phyloP scores from a whole-genome alignment of 2,113 vertebrate species.

The Ctenodactylus gundi region DNA sequence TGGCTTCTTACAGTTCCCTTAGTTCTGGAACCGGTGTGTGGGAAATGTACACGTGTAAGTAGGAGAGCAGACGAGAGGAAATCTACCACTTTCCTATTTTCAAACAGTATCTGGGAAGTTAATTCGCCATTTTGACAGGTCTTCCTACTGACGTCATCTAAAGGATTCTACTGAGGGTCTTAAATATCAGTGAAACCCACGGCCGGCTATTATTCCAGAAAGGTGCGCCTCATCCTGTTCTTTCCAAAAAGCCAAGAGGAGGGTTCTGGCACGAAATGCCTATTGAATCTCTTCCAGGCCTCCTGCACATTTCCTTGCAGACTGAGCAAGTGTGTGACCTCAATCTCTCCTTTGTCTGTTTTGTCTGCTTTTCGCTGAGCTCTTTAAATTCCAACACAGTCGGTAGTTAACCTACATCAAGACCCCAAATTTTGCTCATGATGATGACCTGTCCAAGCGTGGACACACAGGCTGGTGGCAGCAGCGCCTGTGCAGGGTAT shows the following conservation, averaged over 20 bases:
- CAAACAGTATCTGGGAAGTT: fast-evolving
- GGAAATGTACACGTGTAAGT: neutral
- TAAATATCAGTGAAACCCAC: neutral
- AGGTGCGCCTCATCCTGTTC: neutral
- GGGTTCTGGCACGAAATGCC: slow-evolving; percentile 42
- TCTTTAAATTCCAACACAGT: slow-evolving; percentile 73
- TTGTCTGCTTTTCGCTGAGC: slow-evolving; percentile 59
- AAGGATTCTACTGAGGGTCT: slow-evolving; percentile 15
- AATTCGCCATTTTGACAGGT: neutral
- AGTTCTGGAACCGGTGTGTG: neutral
- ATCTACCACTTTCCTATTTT: neutral
- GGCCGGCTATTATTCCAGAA: slow-evolving; percentile 47
- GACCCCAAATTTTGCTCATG: slow-evolving; percentile 19
- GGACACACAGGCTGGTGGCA: neutral
- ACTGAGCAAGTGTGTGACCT: slow-evolving; percentile 65
- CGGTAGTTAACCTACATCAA: slow-evolving; percentile 55
- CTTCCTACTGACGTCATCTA: slow-evolving; percentile 38
- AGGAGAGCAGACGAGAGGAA: slow-evolving; percentile 5
- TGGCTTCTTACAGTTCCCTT: neutral
- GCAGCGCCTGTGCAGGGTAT: neutral
- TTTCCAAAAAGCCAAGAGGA: slow-evolving; percentile 68
- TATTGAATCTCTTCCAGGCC: slow-evolving; percentile 57
- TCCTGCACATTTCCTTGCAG: slow-evolving; percentile 62
- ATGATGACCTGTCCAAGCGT: neutral
- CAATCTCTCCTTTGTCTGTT: slow-evolving; percentile 59